phyloP scores from a whole-genome alignment of 2,113 vertebrate genomes.

The Muntiacus muntjak region DNA sequence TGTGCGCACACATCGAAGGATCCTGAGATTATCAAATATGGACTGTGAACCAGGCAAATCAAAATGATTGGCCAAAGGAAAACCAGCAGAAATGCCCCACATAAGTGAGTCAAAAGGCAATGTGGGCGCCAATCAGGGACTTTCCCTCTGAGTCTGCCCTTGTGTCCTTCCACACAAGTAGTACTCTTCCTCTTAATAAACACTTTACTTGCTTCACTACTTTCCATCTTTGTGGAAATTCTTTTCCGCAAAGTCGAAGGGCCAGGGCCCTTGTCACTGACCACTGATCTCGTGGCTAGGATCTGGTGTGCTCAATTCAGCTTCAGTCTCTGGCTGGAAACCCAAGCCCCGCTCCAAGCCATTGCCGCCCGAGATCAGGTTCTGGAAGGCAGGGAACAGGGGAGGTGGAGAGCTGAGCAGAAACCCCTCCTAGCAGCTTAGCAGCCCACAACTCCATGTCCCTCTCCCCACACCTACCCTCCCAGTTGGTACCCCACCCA shows the following conservation, averaged over 20 bases:
- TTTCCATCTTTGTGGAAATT: background rate
- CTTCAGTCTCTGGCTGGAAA: background rate
- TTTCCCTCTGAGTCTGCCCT: background rate
- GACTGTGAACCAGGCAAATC: background rate
- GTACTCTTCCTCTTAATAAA: background rate
- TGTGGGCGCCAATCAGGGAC: background rate
- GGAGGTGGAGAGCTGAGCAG: background rate
- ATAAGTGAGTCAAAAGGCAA: background rate
- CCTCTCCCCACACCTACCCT: background rate
- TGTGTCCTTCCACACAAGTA: background rate
- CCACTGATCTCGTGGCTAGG: background rate
- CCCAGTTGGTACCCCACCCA: background rate
- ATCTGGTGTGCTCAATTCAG: background rate
- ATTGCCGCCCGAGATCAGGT: background rate
- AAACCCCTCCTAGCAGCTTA: background rate
- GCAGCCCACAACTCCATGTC: rapidly evolving
- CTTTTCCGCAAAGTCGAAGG: background rate
- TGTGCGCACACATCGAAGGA: background rate
- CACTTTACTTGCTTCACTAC: background rate
- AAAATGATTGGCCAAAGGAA: background rate
- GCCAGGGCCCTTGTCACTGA: background rate
- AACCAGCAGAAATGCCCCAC: background rate
- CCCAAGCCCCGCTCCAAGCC: background rate
- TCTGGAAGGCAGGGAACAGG: background rate
- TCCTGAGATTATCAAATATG: background rate